phyloP scores from a whole-genome alignment of 1,140 invertebrate species.

The Conus ventricosus region DNA sequence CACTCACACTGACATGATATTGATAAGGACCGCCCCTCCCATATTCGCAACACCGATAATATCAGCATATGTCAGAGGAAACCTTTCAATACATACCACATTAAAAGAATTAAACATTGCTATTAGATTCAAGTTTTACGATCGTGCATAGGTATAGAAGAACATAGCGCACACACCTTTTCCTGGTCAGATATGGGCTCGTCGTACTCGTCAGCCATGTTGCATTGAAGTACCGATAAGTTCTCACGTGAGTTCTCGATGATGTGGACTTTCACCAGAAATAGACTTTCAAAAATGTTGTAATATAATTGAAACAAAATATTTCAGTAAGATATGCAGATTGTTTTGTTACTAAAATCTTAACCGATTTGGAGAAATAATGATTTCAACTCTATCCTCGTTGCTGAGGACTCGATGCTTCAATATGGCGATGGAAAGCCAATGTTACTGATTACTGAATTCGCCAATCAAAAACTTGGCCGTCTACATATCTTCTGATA shows the following conservation, averaged over 20 bases:
- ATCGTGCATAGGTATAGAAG: background rate
- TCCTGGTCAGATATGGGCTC: slow-evolving; percentile 73
- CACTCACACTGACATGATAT: background rate
- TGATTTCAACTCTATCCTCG: background rate
- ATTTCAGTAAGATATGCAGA: no score
- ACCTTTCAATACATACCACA: background rate
- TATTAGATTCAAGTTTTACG: no score
- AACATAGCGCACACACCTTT: slow-evolving; percentile 58
- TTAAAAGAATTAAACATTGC: background rate
- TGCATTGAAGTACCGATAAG: slow-evolving; percentile 39
- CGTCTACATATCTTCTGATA: no score
- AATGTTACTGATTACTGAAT: no score
- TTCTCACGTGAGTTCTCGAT: slow-evolving; percentile 7
- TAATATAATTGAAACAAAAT: no score
- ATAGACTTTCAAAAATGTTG: no score
- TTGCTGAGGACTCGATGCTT: slow-evolving; percentile 32
- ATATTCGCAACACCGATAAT: background rate
- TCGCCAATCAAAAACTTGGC: no score
- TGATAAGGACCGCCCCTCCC: slow-evolving; percentile 28
- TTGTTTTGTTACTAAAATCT: background rate
- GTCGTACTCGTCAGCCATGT: slow-evolving; percentile 69
- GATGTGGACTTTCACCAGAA: no score
- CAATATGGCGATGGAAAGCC: background rate
- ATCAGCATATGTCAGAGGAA: background rate
- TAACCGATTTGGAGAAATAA: background rate